Evolutionary conservation across 92 coral and sea anemone species (phyloP).

Genomic region (Palythoa heliodiscus): DNA sequence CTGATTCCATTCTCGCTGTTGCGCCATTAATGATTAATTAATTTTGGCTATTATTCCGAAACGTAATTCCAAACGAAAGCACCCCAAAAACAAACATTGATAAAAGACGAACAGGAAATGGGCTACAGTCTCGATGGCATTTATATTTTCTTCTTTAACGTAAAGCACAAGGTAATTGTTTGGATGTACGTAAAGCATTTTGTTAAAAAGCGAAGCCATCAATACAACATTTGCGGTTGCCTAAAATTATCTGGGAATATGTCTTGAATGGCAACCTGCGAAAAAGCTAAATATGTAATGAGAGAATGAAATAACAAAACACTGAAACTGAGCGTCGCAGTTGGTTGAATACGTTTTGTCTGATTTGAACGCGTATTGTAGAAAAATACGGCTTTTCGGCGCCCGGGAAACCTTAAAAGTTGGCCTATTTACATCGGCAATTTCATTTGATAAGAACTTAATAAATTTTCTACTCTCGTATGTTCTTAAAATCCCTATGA

Average conservation of each 20-base stretch:
- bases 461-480: not conserved
- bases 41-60: too few species aligned
- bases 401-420: not conserved
- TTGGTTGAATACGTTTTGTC: not conserved
- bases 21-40: too few species aligned
- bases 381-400: not conserved
- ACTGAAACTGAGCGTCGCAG: not conserved
- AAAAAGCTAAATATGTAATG: not conserved
- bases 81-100: too few species aligned
- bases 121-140: not conserved
- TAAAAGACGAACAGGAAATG: not conserved
- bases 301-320: not conserved
- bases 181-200: not conserved
- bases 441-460: not conserved
- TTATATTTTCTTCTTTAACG: not conserved
- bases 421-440: not conserved
- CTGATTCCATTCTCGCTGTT: too few species aligned
- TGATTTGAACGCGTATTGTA: not conserved
- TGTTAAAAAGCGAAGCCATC: not conserved
- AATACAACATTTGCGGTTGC: not conserved
- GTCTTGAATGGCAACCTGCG: not conserved
- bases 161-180: not conserved
- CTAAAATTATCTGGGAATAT: not conserved
- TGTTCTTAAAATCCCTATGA: not conserved
- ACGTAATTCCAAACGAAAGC: too few species aligned